phyloP scores from a whole-genome alignment of 1,140 invertebrate species.

The Diplogasteroides magnus region DNA sequence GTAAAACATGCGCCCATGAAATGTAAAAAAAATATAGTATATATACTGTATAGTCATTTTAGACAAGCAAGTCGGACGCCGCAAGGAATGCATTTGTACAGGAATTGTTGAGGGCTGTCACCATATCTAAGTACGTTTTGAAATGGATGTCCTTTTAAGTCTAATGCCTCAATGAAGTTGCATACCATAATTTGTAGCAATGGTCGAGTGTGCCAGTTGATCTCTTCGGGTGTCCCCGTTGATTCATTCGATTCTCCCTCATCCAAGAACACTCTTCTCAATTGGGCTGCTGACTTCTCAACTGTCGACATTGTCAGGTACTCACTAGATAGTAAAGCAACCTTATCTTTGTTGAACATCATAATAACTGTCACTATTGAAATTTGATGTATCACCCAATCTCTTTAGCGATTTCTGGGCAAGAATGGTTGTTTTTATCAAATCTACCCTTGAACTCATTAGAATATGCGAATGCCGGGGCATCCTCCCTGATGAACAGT shows the following conservation, averaged over 20 bases:
- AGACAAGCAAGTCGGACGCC: conserved; percentile 4
- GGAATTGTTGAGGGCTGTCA: conserved; percentile 1
- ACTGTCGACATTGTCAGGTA: conserved; percentile 30
- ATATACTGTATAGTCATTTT: too few relatives aligned
- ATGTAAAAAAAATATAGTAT: too few relatives aligned
- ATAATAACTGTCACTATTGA: too few relatives aligned
- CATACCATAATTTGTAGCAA: conserved; percentile 4
- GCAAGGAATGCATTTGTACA: conserved; percentile 7
- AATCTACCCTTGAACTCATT: too few relatives aligned
- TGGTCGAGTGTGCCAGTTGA: conserved; percentile 30
- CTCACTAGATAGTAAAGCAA: too few relatives aligned
- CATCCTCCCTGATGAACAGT: too few relatives aligned
- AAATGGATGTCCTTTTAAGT: conserved; percentile 2
- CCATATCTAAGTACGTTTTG: conserved; percentile 4
- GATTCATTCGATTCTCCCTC: conserved; percentile 29
- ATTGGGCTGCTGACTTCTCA: conserved; percentile 31
- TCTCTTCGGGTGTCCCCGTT: conserved; percentile 26
- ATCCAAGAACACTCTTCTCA: conserved; percentile 29
- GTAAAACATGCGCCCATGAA: too few relatives aligned
- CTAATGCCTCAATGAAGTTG: neutral
- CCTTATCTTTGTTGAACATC: too few relatives aligned
- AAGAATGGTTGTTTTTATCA: too few relatives aligned
- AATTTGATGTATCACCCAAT: too few relatives aligned
- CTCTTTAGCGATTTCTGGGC: too few relatives aligned
- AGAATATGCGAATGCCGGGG: too few relatives aligned